Base-by-base conservation (phyloP, 2,113 vertebrate species). In the Podiceps cristatus region DNA sequence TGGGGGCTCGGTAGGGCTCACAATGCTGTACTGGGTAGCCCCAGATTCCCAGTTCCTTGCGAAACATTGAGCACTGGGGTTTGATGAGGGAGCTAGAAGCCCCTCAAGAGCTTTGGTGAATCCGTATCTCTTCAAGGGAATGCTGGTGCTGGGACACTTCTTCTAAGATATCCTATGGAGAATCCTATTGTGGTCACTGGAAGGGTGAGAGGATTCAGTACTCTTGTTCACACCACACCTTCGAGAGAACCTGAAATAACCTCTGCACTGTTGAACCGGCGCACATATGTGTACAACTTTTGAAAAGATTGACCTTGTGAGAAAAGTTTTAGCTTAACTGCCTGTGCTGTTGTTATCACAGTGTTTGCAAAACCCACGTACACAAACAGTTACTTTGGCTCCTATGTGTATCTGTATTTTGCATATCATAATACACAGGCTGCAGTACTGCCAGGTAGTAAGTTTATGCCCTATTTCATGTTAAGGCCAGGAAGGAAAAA, bases 211-310 rank as follows among this genome's bases (percentile, higher is more conserved):
- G 3, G 4, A 49, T 33, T 44, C 28, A 67, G 29, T 6, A 13
- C 13, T 45, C 22, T 11, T 55, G 8, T n/a, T 64, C 23, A 35
- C 1, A 12, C 4, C 12, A 40, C 8, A 22, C 3, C 24, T 75
- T 73, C 67, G n/a, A 91, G 42, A 25, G 71, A 42, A 67, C 6
- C 2, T 40, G 35, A 69, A 74, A 66, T 27, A 64, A 60, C 2
- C 11, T 60, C 22, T 10, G 18, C 29, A 33, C 7, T 33, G 7
- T 8, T 37, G 35, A 81, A 50, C 7, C 16, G 35, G 25, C 1
- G 9, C 37, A 60, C 5, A 17, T 16, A 13, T 2, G 1, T 0
- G 0, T 35, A n/a, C 0, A 2, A 16, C 12, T 73, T 81, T 68
- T 77, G 55, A 58, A 73, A 77, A 69, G 6, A 11, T 62, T 47